These are phyloP conservation scores for Luperina nickerlii DNA, from an alignment of 2,888 invertebrate genomes.

Conservation along the genomic window DNA sequence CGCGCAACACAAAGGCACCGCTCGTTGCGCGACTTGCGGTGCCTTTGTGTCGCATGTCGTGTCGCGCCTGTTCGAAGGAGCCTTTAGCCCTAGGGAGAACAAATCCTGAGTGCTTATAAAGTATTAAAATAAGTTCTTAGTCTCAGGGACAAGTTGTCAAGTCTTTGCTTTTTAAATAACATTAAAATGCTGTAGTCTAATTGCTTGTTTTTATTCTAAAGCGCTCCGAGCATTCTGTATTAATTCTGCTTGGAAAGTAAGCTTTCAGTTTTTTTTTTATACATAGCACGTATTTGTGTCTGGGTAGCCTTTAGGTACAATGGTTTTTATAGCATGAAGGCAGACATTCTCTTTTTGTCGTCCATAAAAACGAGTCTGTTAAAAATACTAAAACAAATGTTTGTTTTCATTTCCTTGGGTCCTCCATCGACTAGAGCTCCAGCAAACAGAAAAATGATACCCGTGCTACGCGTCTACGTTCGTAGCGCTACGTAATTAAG, in stretches of 20 bases:
- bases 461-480: slow-evolving; percentile 61
- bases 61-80: too few relatives aligned
- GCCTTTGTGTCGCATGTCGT: too few relatives aligned
- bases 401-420: background rate
- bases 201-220: slow-evolving; percentile 40
- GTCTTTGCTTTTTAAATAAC: slow-evolving; percentile 34
- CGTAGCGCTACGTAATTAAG: slow-evolving; percentile 67
- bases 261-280: slow-evolving; percentile 17
- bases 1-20: too few relatives aligned
- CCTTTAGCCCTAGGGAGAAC: slow-evolving; percentile 34
- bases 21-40: too few relatives aligned
- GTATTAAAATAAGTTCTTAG: slow-evolving; percentile 54
- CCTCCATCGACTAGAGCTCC: slow-evolving; percentile 3
- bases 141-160: slow-evolving; percentile 20
- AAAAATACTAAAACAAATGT: slow-evolving; percentile 5
- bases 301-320: background rate
- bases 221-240: slow-evolving; percentile 14
- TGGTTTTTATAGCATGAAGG: slow-evolving; percentile 6
- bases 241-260: slow-evolving; percentile 11
- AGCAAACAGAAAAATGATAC: slow-evolving; percentile 10
- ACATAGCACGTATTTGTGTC: slow-evolving; percentile 15
- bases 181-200: slow-evolving; percentile 46
- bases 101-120: slow-evolving; percentile 48
- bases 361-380: background rate
- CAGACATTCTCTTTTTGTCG: background rate